Percentiles rank a stretch among this genome's conserved stretches.
These are phyloP conservation scores for Abrostola tripartita DNA, from an alignment of 2,888 invertebrate species.

Conservation along the genomic window DNA sequence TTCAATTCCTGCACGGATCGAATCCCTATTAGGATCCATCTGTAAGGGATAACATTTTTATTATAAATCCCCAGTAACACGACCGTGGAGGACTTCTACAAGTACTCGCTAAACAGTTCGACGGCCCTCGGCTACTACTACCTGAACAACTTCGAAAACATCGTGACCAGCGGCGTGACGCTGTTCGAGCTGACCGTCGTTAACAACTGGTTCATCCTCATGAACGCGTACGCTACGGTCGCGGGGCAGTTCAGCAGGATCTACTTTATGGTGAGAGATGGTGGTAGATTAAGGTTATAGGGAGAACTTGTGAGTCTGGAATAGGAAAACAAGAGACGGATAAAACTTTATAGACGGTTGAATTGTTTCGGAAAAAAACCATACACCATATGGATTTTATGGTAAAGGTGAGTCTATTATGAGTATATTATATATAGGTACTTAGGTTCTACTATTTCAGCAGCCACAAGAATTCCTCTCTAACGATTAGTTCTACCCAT, in stretches of 20 bases:
- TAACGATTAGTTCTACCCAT: no score
- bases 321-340: background rate
- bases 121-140: slow-evolving; percentile 94
- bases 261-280: slow-evolving; percentile 92
- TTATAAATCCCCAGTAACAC: slow-evolving; percentile 89
- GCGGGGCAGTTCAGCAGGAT: slow-evolving; percentile 92
- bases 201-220: slow-evolving; percentile 97
- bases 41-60: slow-evolving; percentile 5
- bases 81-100: slow-evolving; percentile 95
- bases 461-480: no score
- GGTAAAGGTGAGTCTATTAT: no score
- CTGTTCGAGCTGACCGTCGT: slow-evolving; percentile 96
- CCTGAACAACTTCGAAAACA: slow-evolving; percentile 94
- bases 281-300: background rate
- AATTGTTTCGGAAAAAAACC: no score
- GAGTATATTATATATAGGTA: no score
- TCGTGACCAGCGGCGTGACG: slow-evolving; percentile 93
- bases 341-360: no score
- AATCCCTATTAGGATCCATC: no score
- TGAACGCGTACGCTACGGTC: slow-evolving; percentile 94
- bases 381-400: no score
- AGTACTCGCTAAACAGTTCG: slow-evolving; percentile 90
- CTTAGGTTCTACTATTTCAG: no score
- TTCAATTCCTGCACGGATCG: no score
- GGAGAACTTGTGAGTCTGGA: background rate